Conservation (phyloP, 2,888 invertebrate genomes). For the Hemithea aestivaria region DNA sequence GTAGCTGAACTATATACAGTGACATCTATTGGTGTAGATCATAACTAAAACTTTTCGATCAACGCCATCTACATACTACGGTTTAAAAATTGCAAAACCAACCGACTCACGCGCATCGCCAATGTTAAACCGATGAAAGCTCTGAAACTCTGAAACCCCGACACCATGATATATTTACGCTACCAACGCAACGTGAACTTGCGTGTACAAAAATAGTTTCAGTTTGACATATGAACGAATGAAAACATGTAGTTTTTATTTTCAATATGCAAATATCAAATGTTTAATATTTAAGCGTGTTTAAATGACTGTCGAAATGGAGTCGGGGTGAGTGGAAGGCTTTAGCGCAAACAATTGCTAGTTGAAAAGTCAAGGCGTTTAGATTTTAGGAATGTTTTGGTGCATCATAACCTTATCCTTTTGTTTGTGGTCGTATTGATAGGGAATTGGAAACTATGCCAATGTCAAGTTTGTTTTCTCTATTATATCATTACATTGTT, state of each 20-base stretch:
- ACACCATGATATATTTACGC: slow-evolving; percentile 51
- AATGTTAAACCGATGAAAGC: slow-evolving; percentile 17
- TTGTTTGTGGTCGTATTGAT: slow-evolving; percentile 23
- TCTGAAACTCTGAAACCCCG: slow-evolving; percentile 25
- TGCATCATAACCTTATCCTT: slow-evolving; percentile 56
- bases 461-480: slow-evolving; percentile 14
- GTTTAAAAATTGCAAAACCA: slow-evolving; percentile 3
- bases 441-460: slow-evolving; percentile 4
- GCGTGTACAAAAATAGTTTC: slow-evolving; percentile 70
- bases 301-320: slow-evolving; percentile 64
- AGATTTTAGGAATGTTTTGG: slow-evolving; percentile 54
- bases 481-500: neutral
- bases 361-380: slow-evolving; percentile 31
- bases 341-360: slow-evolving; percentile 38
- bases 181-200: slow-evolving; percentile 72
- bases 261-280: slow-evolving; percentile 63
- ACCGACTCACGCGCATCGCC: slow-evolving; percentile 8
- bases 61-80: slow-evolving; percentile 43
- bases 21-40: too few species aligned
- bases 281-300: slow-evolving; percentile 43
- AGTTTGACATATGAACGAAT: slow-evolving; percentile 73
- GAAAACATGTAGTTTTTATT: slow-evolving; percentile 76
- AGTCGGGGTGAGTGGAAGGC: slow-evolving; percentile 50
- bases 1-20: slow-evolving; percentile 16
- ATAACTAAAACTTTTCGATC: neutral